A percentile compares a stretch with the other conserved stretches of the same genome.
Conservation (phyloP, 2,113 vertebrate species). For the Maccullochella peelii region DNA sequence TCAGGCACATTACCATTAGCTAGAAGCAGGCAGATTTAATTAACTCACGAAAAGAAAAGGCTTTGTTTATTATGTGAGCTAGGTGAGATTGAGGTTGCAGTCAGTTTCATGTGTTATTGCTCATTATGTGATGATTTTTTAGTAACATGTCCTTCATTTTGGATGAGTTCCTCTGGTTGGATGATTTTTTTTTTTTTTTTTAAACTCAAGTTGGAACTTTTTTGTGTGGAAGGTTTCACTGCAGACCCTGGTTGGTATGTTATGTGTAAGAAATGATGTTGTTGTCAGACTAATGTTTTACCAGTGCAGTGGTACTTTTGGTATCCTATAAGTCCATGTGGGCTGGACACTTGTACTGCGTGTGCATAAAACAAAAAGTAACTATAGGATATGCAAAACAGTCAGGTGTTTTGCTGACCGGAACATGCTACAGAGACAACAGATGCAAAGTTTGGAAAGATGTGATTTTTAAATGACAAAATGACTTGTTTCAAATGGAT, state of each 20-base stretch:
- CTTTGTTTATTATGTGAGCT: not conserved
- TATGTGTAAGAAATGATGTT: not conserved
- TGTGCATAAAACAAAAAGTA: not conserved
- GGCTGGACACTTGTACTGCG: not conserved
- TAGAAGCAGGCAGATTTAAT: not conserved
- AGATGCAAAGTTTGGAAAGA: not conserved
- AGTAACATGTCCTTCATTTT: not conserved
- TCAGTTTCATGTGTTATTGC: not conserved
- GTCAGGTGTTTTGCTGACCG: not conserved
- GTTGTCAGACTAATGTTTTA: not conserved
- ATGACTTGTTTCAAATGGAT: not conserved
- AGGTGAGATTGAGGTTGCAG: too few species aligned
- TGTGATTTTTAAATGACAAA: not conserved
- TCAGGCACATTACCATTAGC: not conserved
- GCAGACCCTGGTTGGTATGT: not conserved
- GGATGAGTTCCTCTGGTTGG: not conserved
- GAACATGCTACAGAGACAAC: not conserved
- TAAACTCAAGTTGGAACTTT: too few species aligned
- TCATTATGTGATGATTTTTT: not conserved
- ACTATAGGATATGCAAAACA: not conserved
- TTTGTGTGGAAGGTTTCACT: not conserved
- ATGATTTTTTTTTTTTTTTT: too few species aligned
- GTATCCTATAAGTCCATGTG: not conserved
- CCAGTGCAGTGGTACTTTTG: not conserved
- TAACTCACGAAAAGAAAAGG: not conserved